phyloP scores from a whole-genome alignment of 2,113 vertebrate genomes.

The Saccopteryx leptura region DNA sequence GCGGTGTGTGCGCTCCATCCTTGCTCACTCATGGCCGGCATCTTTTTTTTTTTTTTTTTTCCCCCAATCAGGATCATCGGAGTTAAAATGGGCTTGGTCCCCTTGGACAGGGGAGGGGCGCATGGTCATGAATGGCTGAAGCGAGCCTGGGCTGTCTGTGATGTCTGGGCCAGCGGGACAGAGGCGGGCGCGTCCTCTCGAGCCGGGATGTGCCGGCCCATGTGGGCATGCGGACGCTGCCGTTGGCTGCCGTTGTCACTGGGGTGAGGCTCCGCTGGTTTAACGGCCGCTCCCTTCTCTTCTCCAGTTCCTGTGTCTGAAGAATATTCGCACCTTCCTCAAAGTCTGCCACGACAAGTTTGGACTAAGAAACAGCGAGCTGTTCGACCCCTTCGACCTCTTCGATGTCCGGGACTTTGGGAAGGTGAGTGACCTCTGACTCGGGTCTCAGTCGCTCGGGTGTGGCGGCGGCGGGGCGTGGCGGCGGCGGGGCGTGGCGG shows the following conservation, averaged over 20 bases:
- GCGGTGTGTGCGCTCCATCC: accelerated
- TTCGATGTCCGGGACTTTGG: slow-evolving; percentile 99
- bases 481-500: no score
- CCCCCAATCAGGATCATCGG: accelerated
- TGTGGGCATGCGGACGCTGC: not conserved
- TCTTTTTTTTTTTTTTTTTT: no score
- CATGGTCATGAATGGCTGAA: accelerated
- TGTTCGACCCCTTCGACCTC: slow-evolving; percentile 99
- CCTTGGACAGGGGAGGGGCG: accelerated
- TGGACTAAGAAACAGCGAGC: slow-evolving; percentile 95
- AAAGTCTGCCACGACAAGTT: slow-evolving; percentile 99
- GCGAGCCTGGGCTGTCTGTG: not conserved
- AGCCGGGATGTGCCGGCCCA: accelerated
- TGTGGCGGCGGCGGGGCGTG: not conserved
- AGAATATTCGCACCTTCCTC: slow-evolving; percentile 98
- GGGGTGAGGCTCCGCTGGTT: not conserved
- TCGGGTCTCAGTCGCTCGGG: accelerated
- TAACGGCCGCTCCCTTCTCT: not conserved
- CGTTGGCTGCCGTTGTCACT: accelerated
- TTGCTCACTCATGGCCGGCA: accelerated
- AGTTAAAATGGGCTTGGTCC: not conserved
- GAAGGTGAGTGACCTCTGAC: slow-evolving; percentile 92
- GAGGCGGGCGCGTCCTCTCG: accelerated
- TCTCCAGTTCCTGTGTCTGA: slow-evolving; percentile 96
- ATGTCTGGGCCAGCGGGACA: accelerated